A percentile compares a stretch with the other conserved stretches of the same genome.
phyloP scores from a whole-genome alignment of 1,140 invertebrate species.

The Ceratosolen fusciceps region DNA sequence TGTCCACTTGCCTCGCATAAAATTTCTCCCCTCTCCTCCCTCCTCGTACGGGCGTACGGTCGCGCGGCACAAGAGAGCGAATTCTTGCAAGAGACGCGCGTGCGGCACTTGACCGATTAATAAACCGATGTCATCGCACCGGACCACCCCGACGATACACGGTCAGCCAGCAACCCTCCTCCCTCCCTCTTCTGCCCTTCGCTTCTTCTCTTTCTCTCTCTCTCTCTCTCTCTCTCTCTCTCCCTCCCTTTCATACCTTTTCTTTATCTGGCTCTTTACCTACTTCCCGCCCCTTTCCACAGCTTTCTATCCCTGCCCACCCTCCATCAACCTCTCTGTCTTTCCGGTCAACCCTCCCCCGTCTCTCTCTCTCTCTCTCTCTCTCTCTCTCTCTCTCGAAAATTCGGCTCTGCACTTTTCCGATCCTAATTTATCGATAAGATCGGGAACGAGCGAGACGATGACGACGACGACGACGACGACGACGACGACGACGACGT shows the following conservation, averaged over 20 bases:
- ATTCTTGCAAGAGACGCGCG: conserved; percentile 59
- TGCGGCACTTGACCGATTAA: conserved; percentile 67
- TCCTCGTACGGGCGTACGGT: too few species aligned
- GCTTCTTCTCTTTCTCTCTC: conserved; percentile 9
- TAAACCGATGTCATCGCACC: conserved; percentile 66
- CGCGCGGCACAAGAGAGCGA: conserved; percentile 57
- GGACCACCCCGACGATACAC: conserved; percentile 67
- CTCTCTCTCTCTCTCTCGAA: background rate
- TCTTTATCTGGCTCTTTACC: conserved; percentile 26
- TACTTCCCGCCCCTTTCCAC: background rate
- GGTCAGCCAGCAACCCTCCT: conserved; percentile 52
- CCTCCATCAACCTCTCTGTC: background rate
- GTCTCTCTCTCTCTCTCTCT: background rate
- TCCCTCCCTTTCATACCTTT: conserved; percentile 26
- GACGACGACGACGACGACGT: too few species aligned
- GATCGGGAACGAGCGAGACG: background rate
- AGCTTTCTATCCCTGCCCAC: background rate
- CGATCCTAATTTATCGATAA: background rate
- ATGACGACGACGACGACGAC: too few species aligned
- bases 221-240: background rate
- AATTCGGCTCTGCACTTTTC: background rate
- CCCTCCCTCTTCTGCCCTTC: background rate
- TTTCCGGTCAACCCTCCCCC: background rate
- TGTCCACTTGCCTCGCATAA: conserved; percentile 33
- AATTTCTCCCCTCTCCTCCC: conserved; percentile 8